Base-by-base conservation (phyloP, 2,888 invertebrate genomes). In the Steinernema carpocapsae region DNA sequence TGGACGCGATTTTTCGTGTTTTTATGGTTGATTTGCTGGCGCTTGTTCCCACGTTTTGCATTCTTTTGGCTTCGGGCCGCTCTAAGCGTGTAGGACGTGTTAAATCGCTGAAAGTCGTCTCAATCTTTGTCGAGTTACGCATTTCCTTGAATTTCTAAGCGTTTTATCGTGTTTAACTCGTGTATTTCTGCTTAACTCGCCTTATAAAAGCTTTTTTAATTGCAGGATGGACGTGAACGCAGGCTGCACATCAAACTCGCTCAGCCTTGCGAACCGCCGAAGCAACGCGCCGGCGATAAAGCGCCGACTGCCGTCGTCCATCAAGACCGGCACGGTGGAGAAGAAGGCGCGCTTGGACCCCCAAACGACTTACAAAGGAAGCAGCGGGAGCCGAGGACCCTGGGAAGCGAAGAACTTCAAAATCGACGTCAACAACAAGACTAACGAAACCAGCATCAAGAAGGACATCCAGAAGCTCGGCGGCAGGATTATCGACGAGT, bases 311-410 rank as follows among this genome's bases (percentile, higher is more conserved):
- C 56, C 56, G 3, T 56, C 56, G 24, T 56, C 56, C n/a, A 10
- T 56, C 26, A 56, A 56, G 24, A 56, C 56, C 6, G 56, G 56
- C 22, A 56, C 56, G 24, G 56, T 24, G 3, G 56, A 56, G 24
- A 56, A 56, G 56, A 56, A 56, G 26, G 24, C 24, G 26, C 56
- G 56, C 22, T 43, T 43, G 43, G 43, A 43, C 14, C 43, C 43
- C 7, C 7, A 43, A 7, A 14, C 43, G 10, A 43, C 14, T 43
- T 12, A 43, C 10, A 43, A 43, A 14, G 14, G 14, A 43, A 43
- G 7, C 43, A 7, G 14, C 43, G 10, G 26, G 22, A 56, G 17
- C 12, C 3, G 12, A 26, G 26, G 26, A 17, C 56, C 56, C 3
- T 56, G 56, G 56, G 56, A 56, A 14, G 56, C 24, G 2, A 56